Evolutionary conservation across 2,888 invertebrate species (phyloP).

Genomic region (Odiellus spinosus): DNA sequence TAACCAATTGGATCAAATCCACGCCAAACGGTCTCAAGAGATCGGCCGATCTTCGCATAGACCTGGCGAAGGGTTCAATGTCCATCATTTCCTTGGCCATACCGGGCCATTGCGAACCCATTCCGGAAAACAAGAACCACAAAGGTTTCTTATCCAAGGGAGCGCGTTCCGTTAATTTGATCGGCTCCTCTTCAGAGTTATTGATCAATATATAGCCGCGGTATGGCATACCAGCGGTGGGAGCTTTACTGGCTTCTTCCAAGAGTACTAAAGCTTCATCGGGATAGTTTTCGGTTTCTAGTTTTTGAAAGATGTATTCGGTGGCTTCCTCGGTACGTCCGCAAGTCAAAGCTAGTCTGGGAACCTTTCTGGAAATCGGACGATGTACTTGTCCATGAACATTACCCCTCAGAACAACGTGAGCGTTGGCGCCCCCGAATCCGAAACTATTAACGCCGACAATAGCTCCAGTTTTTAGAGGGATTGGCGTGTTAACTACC

Average conservation of each 20-base stretch:
- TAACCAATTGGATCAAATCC: conserved; percentile 63
- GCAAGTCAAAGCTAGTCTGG: conserved; percentile 56
- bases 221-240: conserved; percentile 57
- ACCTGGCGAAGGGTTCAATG: conserved; percentile 61
- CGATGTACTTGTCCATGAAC: conserved; percentile 41
- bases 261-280: conserved; percentile 57
- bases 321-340: conserved; percentile 73
- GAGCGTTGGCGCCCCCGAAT: conserved; percentile 95
- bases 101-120: conserved; percentile 96
- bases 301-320: conserved; percentile 41
- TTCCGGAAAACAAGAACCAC: conserved; percentile 93
- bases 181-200: conserved; percentile 26
- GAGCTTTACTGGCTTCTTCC: conserved; percentile 51
- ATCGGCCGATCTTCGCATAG: conserved; percentile 57
- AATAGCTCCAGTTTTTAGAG: conserved; percentile 87
- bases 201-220: conserved; percentile 66
- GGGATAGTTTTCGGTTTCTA: conserved; percentile 37
- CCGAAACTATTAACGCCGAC: conserved; percentile 93
- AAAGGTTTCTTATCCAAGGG: conserved; percentile 52
- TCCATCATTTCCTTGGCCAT: conserved; percentile 79
- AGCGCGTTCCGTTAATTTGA: conserved; percentile 19
- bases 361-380: conserved; percentile 32
- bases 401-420: conserved; percentile 65
- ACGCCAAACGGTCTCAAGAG: conserved; percentile 60
- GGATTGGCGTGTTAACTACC: conserved; percentile 64